These are phyloP conservation scores for Sinohyriopsis cumingii DNA, from an alignment of 2,888 invertebrate species.

Conservation along the genomic window DNA sequence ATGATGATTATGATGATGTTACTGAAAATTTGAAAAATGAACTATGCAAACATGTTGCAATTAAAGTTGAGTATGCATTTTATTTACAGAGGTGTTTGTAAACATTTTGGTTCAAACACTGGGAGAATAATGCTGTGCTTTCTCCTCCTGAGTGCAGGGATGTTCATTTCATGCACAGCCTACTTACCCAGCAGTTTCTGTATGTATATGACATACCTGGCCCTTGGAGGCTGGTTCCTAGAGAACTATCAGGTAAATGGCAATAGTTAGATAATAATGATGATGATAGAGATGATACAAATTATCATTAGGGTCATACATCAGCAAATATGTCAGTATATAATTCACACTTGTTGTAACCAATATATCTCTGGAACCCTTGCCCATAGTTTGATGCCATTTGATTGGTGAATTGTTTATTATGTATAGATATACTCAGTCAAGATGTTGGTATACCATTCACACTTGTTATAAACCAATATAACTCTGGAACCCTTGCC, in stretches of 20 bases:
- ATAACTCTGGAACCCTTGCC: too few relatives aligned
- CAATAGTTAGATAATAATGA: not conserved
- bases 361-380: too few relatives aligned
- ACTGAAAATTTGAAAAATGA: too few relatives aligned
- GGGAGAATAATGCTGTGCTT: conserved; percentile 82
- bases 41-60: too few relatives aligned
- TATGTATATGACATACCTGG: conserved; percentile 87
- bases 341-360: too few relatives aligned
- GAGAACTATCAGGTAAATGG: conserved; percentile 75
- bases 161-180: conserved; percentile 90
- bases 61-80: too few relatives aligned
- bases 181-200: conserved; percentile 97
- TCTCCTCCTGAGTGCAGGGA: conserved; percentile 86
- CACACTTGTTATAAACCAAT: too few relatives aligned
- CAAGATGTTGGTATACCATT: too few relatives aligned
- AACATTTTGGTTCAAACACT: conserved; percentile 79
- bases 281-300: not conserved
- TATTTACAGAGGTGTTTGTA: conserved; percentile 81
- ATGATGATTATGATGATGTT: too few relatives aligned
- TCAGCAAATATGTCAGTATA: not conserved
- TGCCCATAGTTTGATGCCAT: too few relatives aligned
- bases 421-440: too few relatives aligned
- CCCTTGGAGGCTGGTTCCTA: conserved; percentile 92
- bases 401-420: too few relatives aligned
- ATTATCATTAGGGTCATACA: not conserved